phyloP scores from a whole-genome alignment of 2,113 vertebrate species.

The Tamias sibiricus region DNA sequence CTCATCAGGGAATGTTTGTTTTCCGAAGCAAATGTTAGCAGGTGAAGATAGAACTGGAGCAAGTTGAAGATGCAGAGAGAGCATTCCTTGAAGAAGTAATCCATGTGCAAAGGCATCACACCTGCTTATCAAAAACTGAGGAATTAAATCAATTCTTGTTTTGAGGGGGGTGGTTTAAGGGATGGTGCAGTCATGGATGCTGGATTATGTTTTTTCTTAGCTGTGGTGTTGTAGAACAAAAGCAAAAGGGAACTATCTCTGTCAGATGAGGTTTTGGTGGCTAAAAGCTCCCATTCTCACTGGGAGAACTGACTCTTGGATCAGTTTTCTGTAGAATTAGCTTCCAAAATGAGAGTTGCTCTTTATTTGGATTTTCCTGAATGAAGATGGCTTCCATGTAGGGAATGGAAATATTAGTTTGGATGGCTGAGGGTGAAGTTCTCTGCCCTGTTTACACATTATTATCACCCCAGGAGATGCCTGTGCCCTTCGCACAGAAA shows the following conservation, averaged over 20 bases:
- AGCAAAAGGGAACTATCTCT: not conserved
- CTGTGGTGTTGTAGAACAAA: not conserved
- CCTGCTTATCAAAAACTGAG: conserved; percentile 9
- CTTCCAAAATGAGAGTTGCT: not conserved
- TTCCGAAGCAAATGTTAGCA: not conserved
- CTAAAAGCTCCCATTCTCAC: not conserved
- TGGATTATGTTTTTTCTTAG: not conserved
- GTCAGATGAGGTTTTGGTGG: not conserved
- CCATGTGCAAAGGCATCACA: not conserved
- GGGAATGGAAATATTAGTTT: not conserved
- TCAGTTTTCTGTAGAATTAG: conserved; percentile 26
- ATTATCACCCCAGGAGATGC: not conserved
- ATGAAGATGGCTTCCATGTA: not conserved
- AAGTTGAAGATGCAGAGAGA: not conserved
- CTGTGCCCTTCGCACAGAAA: not conserved
- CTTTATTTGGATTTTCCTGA: not conserved
- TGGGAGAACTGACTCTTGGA: not conserved
- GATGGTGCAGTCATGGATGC: no score
- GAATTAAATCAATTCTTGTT: not conserved
- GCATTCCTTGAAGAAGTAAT: not conserved
- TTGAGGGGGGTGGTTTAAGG: no score
- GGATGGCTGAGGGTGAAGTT: not conserved
- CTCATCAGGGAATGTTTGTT: not conserved
- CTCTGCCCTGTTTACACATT: not conserved
- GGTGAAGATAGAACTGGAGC: not conserved